These are phyloP conservation scores for Cyprinodon tularosa DNA, from an alignment of 2,113 vertebrate genomes.

Conservation along the genomic window DNA sequence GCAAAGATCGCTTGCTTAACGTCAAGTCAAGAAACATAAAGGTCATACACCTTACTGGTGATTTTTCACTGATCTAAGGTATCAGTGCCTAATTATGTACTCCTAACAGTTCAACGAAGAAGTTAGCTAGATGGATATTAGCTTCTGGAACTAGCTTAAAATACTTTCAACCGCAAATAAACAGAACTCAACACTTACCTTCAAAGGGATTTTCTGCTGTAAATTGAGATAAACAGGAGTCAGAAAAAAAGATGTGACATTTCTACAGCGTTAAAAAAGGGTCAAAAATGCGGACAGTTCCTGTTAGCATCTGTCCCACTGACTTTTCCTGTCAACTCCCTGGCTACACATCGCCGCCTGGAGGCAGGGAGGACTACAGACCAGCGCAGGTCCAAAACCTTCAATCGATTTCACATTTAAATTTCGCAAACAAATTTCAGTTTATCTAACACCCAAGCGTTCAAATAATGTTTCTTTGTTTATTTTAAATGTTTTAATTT, in stretches of 20 bases:
- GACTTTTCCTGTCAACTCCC: neutral
- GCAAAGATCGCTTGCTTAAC: too few relatives aligned
- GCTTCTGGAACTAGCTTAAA: neutral
- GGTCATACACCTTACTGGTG: too few relatives aligned
- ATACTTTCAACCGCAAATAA: fast-evolving
- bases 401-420: too few relatives aligned
- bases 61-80: too few relatives aligned
- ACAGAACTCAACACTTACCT: slow-evolving; percentile 7
- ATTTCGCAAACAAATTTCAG: too few relatives aligned
- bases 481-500: too few relatives aligned
- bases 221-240: neutral
- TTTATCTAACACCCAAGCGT: too few relatives aligned
- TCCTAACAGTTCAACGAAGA: neutral
- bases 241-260: neutral
- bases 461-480: too few relatives aligned
- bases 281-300: neutral
- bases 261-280: neutral
- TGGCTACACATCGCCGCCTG: slow-evolving; percentile 19
- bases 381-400: too few relatives aligned
- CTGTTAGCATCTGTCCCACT: neutral
- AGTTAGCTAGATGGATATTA: neutral
- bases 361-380: slow-evolving; percentile 26
- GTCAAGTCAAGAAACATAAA: too few relatives aligned
- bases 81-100: neutral
- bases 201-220: fast-evolving